These are phyloP conservation scores for Malacoctenus gilli DNA, from an alignment of 2,797 vertebrate species.

Conservation along the genomic window DNA sequence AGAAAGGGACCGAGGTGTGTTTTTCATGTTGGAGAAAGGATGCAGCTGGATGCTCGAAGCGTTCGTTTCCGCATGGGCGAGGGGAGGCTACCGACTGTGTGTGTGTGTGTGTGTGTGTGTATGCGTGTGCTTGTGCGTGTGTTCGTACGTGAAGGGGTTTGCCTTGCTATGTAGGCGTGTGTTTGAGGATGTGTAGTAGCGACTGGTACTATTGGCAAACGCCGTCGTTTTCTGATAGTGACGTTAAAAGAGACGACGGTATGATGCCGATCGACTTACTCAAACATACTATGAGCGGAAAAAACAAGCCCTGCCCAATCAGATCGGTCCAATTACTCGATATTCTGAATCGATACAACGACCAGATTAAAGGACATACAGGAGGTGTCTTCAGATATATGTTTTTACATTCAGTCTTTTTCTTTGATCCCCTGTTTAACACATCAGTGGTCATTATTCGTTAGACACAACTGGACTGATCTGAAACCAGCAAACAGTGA, in stretches of 20 bases:
- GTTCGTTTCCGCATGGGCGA: conserved; percentile 12
- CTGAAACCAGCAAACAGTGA: too few species aligned
- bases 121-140: conserved; percentile 21
- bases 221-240: conserved; percentile 18
- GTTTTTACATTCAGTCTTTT: too few species aligned
- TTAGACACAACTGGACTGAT: too few species aligned
- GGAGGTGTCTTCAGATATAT: too few species aligned
- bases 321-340: neutral
- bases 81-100: conserved; percentile 30
- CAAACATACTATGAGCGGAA: too few species aligned
- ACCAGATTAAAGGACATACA: too few species aligned
- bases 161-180: conserved; percentile 50
- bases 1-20: conserved; percentile 6
- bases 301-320: neutral
- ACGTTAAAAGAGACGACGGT: conserved; percentile 8
- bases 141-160: conserved; percentile 46
- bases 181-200: conserved; percentile 42
- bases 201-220: conserved; percentile 35
- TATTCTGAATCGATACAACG: too few species aligned
- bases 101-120: conserved; percentile 10
- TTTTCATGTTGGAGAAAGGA: neutral
- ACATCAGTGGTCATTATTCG: too few species aligned
- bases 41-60: too few species aligned
- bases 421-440: too few species aligned
- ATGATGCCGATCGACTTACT: neutral